Conservation (phyloP, 2,888 invertebrate species). For the Branchellion lobata region DNA sequence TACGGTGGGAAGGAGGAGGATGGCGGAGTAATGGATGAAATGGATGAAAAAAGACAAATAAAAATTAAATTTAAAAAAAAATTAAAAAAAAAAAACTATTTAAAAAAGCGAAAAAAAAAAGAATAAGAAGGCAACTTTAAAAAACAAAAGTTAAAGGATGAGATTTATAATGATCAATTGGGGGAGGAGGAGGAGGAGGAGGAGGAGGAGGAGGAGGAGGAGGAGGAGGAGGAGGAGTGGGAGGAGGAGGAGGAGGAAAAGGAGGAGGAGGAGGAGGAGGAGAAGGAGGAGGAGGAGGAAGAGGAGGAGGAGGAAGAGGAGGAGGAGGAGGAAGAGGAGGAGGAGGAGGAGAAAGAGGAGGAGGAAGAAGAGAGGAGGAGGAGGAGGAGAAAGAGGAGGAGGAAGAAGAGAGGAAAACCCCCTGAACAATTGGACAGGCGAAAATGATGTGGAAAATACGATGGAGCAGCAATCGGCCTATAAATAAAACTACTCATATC, state of each 20-base stretch:
- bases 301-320: background rate
- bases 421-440: background rate
- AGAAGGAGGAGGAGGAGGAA: background rate
- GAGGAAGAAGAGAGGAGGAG: background rate
- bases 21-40: too few species aligned
- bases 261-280: constrained; percentile 25
- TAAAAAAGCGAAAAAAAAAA: too few species aligned
- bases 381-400: background rate
- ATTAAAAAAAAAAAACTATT: too few species aligned
- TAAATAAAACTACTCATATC: too few species aligned
- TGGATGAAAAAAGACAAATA: too few species aligned
- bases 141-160: constrained; percentile 7
- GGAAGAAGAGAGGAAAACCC: background rate
- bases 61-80: too few species aligned
- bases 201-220: constrained; percentile 15
- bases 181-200: constrained; percentile 13
- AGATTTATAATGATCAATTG: background rate
- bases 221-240: constrained; percentile 7
- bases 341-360: background rate
- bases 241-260: too few species aligned
- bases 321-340: constrained; percentile 7
- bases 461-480: background rate
- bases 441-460: background rate
- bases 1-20: too few species aligned
- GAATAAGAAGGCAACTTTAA: background rate